phyloP scores from a whole-genome alignment of 2,113 vertebrate genomes.

The Nyctereutes procyonoides region DNA sequence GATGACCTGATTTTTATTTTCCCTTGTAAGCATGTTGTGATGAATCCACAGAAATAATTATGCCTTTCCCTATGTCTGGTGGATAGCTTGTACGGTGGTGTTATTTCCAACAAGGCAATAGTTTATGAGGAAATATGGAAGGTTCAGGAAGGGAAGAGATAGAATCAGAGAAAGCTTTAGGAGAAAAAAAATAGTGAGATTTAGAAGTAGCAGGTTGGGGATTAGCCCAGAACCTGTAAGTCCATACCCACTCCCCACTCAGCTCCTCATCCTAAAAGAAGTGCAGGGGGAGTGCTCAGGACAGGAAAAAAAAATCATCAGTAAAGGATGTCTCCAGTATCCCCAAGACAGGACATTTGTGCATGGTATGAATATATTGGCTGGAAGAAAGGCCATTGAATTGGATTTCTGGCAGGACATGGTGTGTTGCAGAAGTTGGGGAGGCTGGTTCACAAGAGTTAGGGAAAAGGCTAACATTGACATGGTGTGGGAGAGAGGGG shows the following conservation, averaged over 20 bases:
- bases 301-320: rapidly evolving
- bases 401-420: background rate
- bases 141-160: background rate
- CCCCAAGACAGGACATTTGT: background rate
- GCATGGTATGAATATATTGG: background rate
- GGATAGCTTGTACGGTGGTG: background rate
- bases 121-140: background rate
- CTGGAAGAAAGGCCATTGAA: background rate
- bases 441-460: background rate
- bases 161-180: background rate
- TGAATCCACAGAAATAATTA: background rate
- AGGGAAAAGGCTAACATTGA: rapidly evolving
- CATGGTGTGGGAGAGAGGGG: background rate
- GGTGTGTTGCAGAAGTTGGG: background rate
- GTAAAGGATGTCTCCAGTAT: rapidly evolving
- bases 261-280: no score
- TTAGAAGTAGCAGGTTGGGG: background rate
- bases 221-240: background rate
- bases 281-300: background rate
- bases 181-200: background rate
- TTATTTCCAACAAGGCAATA: background rate
- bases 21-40: background rate
- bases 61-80: background rate
- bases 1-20: constrained; percentile 55
- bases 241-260: rapidly evolving